phyloP scores from a whole-genome alignment of 2,888 invertebrate genomes.

The Troilus luridus region DNA sequence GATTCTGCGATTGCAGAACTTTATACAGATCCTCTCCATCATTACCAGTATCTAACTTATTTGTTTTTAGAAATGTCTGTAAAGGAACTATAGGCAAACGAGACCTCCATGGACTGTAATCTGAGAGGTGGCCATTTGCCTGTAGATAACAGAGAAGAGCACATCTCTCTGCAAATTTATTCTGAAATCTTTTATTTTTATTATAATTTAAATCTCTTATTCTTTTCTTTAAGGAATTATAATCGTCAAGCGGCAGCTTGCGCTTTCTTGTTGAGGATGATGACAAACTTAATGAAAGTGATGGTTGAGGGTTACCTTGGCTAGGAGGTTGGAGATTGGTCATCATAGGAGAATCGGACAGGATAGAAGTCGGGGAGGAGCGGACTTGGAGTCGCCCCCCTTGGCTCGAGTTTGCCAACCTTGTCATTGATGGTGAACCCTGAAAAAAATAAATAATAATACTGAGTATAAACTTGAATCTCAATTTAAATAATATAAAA shows the following conservation, averaged over 20 bases:
- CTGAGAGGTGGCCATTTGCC: slow-evolving; percentile 89
- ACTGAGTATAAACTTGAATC: too few relatives aligned
- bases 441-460: slow-evolving; percentile 34
- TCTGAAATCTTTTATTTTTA: slow-evolving; percentile 64
- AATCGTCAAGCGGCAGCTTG: slow-evolving; percentile 61
- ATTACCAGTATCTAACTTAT: slow-evolving; percentile 64
- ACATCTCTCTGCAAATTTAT: slow-evolving; percentile 81
- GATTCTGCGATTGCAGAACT: slow-evolving; percentile 68
- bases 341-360: slow-evolving; percentile 58
- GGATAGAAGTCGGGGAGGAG: slow-evolving; percentile 53
- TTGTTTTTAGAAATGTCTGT: slow-evolving; percentile 64
- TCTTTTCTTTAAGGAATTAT: slow-evolving; percentile 55
- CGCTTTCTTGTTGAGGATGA: slow-evolving; percentile 57
- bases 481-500: too few relatives aligned
- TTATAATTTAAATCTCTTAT: slow-evolving; percentile 62
- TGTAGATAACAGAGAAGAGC: slow-evolving; percentile 91
- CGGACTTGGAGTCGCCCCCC: slow-evolving; percentile 63
- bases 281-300: slow-evolving; percentile 48
- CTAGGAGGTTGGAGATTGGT: slow-evolving; percentile 56
- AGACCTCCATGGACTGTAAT: slow-evolving; percentile 88
- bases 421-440: slow-evolving; percentile 62
- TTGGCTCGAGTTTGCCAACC: slow-evolving; percentile 64
- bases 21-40: slow-evolving; percentile 67
- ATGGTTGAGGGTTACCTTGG: slow-evolving; percentile 52
- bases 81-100: slow-evolving; percentile 75